These are phyloP conservation scores for Chrysaora quinquecirrha DNA, from an alignment of 30 jellyfish, hydroid and myxozoan genomes.

Conservation along the genomic window DNA sequence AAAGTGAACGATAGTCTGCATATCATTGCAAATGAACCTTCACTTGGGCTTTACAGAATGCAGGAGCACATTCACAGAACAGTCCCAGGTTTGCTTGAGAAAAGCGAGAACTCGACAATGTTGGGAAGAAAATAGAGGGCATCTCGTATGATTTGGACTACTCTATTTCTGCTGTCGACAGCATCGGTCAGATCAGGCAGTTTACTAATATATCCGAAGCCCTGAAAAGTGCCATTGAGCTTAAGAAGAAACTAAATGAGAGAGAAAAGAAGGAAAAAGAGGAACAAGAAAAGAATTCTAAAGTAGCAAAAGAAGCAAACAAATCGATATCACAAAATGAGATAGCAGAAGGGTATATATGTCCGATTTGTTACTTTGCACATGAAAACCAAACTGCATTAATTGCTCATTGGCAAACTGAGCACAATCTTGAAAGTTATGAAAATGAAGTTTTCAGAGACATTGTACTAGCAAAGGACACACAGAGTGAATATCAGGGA, in stretches of 20 bases:
- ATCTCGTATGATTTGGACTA: slow-evolving; percentile 79
- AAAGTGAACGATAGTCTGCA: slow-evolving; percentile 79
- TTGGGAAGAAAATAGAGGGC: slow-evolving; percentile 55
- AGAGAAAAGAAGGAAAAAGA: slow-evolving; percentile 66
- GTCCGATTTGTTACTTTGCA: slow-evolving; percentile 97
- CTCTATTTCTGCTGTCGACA: slow-evolving; percentile 71
- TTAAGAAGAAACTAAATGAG: slow-evolving; percentile 52
- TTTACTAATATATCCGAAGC: slow-evolving; percentile 88
- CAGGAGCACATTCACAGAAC: slow-evolving; percentile 95
- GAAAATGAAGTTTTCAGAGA: slow-evolving; percentile 88
- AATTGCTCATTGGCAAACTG: slow-evolving; percentile 82
- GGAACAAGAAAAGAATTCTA: slow-evolving; percentile 41
- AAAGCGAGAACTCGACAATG: slow-evolving; percentile 61
- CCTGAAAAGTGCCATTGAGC: slow-evolving; percentile 78
- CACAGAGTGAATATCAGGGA: not conserved
- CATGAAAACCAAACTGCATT: slow-evolving; percentile 86
- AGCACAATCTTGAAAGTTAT: slow-evolving; percentile 74
- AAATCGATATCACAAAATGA: slow-evolving; percentile 88
- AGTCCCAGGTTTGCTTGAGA: slow-evolving; percentile 72
- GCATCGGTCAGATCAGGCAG: slow-evolving; percentile 70
- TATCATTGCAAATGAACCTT: slow-evolving; percentile 95
- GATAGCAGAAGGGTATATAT: slow-evolving; percentile 98
- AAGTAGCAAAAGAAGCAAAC: slow-evolving; percentile 81
- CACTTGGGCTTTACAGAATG: slow-evolving; percentile 85
- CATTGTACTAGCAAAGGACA: slow-evolving; percentile 47